Conservation (phyloP, 2,888 invertebrate genomes). For the Scaptomyza flava region DNA sequence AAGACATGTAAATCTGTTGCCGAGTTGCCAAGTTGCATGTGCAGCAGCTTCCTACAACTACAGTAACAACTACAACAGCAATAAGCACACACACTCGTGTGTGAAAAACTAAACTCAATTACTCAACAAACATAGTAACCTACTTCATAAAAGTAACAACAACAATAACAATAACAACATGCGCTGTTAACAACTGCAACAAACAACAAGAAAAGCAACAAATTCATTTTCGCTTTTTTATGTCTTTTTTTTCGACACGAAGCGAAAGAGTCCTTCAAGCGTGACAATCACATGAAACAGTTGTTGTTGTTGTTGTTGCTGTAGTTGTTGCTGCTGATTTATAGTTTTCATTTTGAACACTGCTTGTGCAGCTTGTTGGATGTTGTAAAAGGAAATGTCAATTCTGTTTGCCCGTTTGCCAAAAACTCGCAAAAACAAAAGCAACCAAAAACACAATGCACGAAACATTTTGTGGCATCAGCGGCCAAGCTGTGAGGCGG, state of each 20-base stretch:
- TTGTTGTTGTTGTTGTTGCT: constrained; percentile 51
- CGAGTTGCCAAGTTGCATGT: constrained; percentile 64
- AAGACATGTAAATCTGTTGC: constrained; percentile 63
- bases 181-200: constrained; percentile 57
- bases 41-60: constrained; percentile 72
- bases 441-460: constrained; percentile 48
- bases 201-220: constrained; percentile 77
- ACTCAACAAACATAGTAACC: constrained; percentile 80
- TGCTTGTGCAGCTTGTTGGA: constrained; percentile 73
- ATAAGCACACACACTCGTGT: constrained; percentile 48
- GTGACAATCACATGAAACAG: constrained; percentile 78
- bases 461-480: constrained; percentile 62
- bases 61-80: constrained; percentile 29
- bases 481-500: constrained; percentile 34
- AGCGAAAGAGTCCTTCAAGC: constrained; percentile 77
- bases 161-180: constrained; percentile 40
- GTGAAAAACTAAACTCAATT: constrained; percentile 80
- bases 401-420: constrained; percentile 76
- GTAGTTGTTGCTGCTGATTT: constrained; percentile 63
- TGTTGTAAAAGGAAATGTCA: constrained; percentile 80
- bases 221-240: constrained; percentile 79
- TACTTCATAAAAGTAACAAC: constrained; percentile 69
- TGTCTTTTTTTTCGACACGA: constrained; percentile 55
- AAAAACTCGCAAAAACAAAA: constrained; percentile 28
- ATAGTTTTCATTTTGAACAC: constrained; percentile 76